Evolutionary conservation across 1,140 invertebrate species (phyloP).

Genomic region (Phymorhynchus buccinoides): DNA sequence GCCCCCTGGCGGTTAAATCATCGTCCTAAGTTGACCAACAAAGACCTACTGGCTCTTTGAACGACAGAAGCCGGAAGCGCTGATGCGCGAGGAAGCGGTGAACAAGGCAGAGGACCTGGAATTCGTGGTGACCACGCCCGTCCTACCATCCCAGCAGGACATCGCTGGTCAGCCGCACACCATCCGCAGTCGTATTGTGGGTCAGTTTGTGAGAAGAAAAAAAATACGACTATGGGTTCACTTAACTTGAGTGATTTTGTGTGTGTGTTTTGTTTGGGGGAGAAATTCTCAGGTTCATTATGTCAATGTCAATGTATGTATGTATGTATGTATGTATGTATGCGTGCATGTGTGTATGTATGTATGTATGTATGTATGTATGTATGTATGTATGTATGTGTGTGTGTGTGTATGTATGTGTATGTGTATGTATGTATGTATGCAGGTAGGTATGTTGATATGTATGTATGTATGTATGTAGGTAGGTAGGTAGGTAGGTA

Average conservation of each 20-base stretch:
- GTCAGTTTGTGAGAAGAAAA: not conserved
- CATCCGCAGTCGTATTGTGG: not conserved
- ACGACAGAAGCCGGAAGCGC: not conserved
- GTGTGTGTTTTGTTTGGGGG: not conserved
- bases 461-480: too few relatives aligned
- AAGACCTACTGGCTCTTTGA: too few relatives aligned
- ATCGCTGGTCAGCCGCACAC: not conserved
- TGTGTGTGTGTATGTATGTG: not conserved
- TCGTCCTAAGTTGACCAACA: too few relatives aligned
- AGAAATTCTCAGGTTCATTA: not conserved
- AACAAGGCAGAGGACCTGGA: not conserved
- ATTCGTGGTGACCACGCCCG: not conserved
- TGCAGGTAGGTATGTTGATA: too few relatives aligned
- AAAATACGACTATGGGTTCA: not conserved
- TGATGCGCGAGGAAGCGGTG: not conserved
- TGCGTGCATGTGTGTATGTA: too few relatives aligned
- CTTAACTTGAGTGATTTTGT: not conserved
- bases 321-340: slow-evolving; percentile 5
- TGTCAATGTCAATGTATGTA: not conserved
- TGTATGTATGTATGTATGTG: too few relatives aligned
- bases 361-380: too few relatives aligned
- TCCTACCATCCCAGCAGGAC: not conserved
- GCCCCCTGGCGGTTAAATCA: not conserved
- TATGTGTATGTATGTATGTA: not conserved
- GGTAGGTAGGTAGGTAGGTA: too few relatives aligned